phyloP scores from a whole-genome alignment of 2,113 vertebrate species.

The Paradoxurus hermaphroditus region DNA sequence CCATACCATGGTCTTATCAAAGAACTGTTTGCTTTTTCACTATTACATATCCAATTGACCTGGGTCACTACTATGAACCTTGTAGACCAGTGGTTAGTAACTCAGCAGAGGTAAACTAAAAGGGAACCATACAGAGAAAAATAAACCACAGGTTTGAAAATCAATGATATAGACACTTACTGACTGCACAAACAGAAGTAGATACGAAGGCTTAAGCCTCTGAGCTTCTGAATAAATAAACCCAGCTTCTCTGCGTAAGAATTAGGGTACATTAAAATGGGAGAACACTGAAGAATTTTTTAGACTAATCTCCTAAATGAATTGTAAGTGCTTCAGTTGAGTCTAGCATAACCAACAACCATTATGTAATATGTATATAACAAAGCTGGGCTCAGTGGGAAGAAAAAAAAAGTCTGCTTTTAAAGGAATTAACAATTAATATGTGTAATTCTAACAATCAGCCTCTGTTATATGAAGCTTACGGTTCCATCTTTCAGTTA shows the following conservation, averaged over 20 bases:
- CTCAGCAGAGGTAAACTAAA: background rate
- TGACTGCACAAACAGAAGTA: background rate
- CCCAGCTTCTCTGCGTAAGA: background rate
- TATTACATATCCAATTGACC: background rate
- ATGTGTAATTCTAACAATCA: constrained; percentile 28
- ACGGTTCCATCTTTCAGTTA: background rate
- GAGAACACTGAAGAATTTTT: background rate
- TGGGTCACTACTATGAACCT: background rate
- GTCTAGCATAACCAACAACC: background rate
- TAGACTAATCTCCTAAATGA: background rate
- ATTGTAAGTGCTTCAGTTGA: background rate
- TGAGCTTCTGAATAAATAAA: background rate
- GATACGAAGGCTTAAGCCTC: background rate
- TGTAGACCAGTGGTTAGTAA: background rate
- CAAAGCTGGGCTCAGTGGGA: background rate
- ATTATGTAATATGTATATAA: background rate
- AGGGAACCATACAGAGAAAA: background rate
- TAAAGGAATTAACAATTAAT: constrained; percentile 20
- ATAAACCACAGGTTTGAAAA: background rate
- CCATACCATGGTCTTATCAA: background rate
- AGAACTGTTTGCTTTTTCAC: background rate
- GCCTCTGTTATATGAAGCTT: background rate
- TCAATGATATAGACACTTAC: background rate
- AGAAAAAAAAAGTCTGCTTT: background rate
- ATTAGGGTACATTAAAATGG: background rate